These are phyloP conservation scores for Nymphalis urticae DNA, from an alignment of 2,888 invertebrate genomes.

Conservation along the genomic window DNA sequence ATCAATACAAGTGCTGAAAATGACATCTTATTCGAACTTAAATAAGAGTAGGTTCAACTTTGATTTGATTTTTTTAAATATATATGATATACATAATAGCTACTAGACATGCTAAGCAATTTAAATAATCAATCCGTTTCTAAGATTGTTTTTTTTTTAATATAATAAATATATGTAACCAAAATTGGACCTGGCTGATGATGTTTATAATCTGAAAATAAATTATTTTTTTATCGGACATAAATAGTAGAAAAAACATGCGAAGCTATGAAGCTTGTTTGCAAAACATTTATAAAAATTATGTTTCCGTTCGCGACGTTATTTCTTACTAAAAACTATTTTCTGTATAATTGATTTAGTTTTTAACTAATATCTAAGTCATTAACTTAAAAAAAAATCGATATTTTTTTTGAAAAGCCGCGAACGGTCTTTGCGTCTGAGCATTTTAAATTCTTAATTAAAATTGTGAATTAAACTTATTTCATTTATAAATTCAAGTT, in stretches of 20 bases:
- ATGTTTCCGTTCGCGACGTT: constrained; percentile 52
- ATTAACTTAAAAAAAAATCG: too few species aligned
- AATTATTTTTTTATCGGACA: constrained; percentile 35
- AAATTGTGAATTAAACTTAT: neutral
- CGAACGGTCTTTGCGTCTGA: constrained; percentile 45
- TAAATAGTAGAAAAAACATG: constrained; percentile 57
- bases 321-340: constrained; percentile 16
- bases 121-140: neutral
- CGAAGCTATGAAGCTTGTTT: constrained; percentile 70
- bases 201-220: constrained; percentile 10
- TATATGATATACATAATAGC: constrained; percentile 5
- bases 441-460: constrained; percentile 35
- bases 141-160: neutral
- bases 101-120: constrained; percentile 20
- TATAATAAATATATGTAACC: neutral
- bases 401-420: constrained; percentile 38
- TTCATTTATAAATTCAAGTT: neutral
- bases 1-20: constrained; percentile 30
- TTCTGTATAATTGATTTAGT: too few species aligned
- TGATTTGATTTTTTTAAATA: constrained; percentile 1
- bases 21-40: constrained; percentile 13
- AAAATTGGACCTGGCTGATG: constrained; percentile 19
- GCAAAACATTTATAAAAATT: constrained; percentile 55
- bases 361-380: too few species aligned
- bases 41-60: neutral